A percentile compares a stretch with the other conserved stretches of the same genome.
Conservation (phyloP, 1,140 invertebrate genomes). For the Linepithema humile region DNA sequence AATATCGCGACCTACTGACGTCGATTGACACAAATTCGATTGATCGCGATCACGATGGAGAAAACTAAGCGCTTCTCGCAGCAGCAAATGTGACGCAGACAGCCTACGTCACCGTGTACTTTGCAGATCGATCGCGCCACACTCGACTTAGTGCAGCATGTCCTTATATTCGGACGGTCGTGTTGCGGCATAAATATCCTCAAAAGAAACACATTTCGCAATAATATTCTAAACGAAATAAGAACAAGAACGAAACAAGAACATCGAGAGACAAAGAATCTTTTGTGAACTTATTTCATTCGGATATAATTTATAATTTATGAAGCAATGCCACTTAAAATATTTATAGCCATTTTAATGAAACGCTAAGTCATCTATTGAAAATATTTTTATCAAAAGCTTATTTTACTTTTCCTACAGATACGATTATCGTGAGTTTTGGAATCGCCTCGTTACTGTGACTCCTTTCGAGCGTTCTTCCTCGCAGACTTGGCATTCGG, state of each 20-base stretch:
- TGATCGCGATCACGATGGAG: neutral
- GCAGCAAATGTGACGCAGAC: slow-evolving; percentile 35
- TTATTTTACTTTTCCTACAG: neutral
- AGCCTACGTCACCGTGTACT: slow-evolving; percentile 49
- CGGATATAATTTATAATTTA: too few species aligned
- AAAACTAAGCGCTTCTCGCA: neutral
- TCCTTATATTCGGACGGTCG: slow-evolving; percentile 7
- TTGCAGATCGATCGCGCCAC: slow-evolving; percentile 51
- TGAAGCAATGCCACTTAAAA: too few species aligned
- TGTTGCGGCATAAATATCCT: neutral
- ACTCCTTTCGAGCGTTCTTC: neutral
- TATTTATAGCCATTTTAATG: too few species aligned
- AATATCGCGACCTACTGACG: slow-evolving; percentile 20
- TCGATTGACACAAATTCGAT: slow-evolving; percentile 28
- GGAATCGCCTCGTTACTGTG: neutral
- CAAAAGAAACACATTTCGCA: neutral
- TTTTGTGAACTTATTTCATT: too few species aligned
- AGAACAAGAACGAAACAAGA: neutral
- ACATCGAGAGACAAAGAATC: neutral
- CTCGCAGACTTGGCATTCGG: slow-evolving; percentile 6
- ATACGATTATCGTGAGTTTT: neutral
- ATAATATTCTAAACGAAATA: too few species aligned
- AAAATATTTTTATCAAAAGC: neutral
- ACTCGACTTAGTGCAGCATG: slow-evolving; percentile 6
- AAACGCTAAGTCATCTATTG: too few species aligned